These are phyloP conservation scores for Nothura maculosa DNA, from an alignment of 2,797 vertebrate species.

Conservation along the genomic window DNA sequence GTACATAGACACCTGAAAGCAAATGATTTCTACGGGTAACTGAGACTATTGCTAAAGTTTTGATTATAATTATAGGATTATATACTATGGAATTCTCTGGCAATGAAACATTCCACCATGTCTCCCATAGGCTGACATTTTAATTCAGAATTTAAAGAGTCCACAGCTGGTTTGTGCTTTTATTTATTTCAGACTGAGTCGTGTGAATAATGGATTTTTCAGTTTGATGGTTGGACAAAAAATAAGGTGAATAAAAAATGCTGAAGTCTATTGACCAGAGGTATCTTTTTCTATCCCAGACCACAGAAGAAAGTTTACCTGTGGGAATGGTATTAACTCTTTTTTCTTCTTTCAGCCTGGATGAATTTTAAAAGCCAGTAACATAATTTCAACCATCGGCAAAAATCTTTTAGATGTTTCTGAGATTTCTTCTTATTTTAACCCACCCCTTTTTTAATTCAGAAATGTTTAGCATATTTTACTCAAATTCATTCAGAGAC, in stretches of 20 bases:
- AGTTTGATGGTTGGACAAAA: neutral
- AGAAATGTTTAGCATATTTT: neutral
- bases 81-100: neutral
- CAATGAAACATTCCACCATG: slow-evolving; percentile 14
- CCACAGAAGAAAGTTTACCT: neutral
- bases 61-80: slow-evolving; percentile 55
- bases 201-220: slow-evolving; percentile 50
- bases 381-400: neutral
- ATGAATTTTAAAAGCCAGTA: neutral
- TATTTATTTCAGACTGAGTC: slow-evolving; percentile 47
- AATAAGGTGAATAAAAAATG: neutral
- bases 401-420: neutral
- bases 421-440: neutral
- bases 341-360: neutral
- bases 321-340: neutral
- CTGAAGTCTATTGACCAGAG: neutral
- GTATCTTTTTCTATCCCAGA: neutral
- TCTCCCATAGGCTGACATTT: slow-evolving; percentile 29
- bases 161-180: slow-evolving; percentile 39
- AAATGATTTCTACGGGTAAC: slow-evolving; percentile 6
- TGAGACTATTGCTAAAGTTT: slow-evolving; percentile 50
- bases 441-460: neutral
- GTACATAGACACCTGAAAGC: slow-evolving; percentile 44
- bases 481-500: neutral
- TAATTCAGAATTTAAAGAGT: slow-evolving; percentile 35